These are phyloP conservation scores for Anthopleura xanthogrammica DNA, from an alignment of 92 coral and sea anemone species.

Conservation along the genomic window DNA sequence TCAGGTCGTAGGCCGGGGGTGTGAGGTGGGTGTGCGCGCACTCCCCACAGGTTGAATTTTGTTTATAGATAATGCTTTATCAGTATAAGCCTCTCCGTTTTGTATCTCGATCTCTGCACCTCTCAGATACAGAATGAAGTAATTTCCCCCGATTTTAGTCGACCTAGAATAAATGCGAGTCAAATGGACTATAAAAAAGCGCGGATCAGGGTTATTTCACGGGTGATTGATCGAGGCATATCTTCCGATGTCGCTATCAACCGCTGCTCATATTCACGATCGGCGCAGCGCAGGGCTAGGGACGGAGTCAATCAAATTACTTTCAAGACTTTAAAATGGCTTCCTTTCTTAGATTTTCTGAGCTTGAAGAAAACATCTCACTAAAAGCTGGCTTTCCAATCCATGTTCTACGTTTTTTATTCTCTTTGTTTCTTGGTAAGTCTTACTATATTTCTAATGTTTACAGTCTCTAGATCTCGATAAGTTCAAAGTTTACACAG, in stretches of 20 bases:
- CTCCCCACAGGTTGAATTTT: too few species aligned
- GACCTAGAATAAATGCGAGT: too few species aligned
- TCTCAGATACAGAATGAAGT: too few species aligned
- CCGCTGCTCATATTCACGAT: background rate
- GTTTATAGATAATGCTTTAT: too few species aligned
- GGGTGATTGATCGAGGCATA: background rate
- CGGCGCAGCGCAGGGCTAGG: background rate
- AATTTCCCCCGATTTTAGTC: too few species aligned
- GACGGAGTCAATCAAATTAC: background rate
- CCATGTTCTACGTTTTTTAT: constrained; percentile 18
- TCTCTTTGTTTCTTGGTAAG: constrained; percentile 27
- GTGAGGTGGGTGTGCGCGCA: too few species aligned
- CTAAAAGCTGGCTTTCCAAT: constrained; percentile 14
- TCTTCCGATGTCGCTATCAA: background rate
- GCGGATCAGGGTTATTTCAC: background rate
- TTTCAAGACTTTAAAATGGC: background rate
- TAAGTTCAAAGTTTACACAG: too few species aligned
- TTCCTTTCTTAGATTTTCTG: background rate
- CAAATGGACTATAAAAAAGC: too few species aligned
- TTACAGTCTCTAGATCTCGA: too few species aligned
- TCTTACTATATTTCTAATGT: background rate
- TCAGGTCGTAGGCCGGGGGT: too few species aligned
- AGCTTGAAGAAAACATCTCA: constrained; percentile 1
- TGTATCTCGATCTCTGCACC: too few species aligned
- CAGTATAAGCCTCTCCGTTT: too few species aligned